Evolutionary conservation across 2,113 vertebrate genomes (phyloP).

Genomic region (Serilophus lunatus): DNA sequence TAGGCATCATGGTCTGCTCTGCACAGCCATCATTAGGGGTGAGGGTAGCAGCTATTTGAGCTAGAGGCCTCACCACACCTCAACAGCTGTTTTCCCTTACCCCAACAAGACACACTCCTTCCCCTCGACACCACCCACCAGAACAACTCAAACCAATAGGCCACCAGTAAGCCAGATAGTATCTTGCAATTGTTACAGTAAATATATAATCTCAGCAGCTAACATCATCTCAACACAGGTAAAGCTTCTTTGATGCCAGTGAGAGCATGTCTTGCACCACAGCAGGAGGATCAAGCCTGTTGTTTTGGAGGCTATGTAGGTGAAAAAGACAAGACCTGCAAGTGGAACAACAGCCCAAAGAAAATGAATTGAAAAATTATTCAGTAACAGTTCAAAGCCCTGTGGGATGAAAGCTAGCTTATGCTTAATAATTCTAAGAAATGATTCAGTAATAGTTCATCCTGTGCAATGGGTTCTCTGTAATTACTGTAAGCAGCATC

Average conservation of each 20-base stretch:
- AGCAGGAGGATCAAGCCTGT: background rate
- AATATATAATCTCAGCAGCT: background rate
- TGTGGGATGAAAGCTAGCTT: constrained; percentile 3
- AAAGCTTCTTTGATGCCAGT: background rate
- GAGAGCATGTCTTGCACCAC: background rate
- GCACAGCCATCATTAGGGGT: background rate
- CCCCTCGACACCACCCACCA: background rate
- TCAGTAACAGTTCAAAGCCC: constrained; percentile 27
- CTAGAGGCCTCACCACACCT: background rate
- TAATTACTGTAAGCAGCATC: background rate
- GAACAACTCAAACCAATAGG: background rate
- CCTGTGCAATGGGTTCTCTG: background rate
- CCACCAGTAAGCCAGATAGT: background rate
- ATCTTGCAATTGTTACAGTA: background rate
- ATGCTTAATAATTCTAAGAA: constrained; percentile 5
- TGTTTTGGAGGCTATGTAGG: background rate
- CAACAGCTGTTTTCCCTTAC: background rate
- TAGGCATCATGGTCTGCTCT: background rate
- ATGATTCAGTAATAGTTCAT: constrained; percentile 22
- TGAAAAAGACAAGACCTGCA: background rate
- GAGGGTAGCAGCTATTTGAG: background rate
- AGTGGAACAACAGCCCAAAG: background rate
- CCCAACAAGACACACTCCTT: background rate
- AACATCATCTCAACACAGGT: background rate
- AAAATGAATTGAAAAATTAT: background rate